These are phyloP conservation scores for Mechanitis messenoides DNA, from an alignment of 2,888 invertebrate species.

Conservation along the genomic window DNA sequence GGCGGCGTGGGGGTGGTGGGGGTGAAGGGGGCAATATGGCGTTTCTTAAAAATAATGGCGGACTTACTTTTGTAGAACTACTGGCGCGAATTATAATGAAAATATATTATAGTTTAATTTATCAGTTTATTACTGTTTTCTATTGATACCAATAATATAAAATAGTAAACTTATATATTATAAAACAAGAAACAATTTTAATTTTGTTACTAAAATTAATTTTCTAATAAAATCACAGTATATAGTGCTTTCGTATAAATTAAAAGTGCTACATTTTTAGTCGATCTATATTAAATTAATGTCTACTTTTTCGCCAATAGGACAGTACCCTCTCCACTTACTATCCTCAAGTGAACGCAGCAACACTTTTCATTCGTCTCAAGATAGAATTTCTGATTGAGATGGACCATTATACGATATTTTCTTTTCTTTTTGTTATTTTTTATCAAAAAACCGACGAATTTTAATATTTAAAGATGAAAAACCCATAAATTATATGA, in stretches of 20 bases:
- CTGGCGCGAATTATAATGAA: not conserved
- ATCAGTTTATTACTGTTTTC: not conserved
- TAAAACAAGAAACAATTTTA: too few relatives aligned
- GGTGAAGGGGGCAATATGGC: constrained; percentile 20
- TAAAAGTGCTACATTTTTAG: too few relatives aligned
- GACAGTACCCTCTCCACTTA: not conserved
- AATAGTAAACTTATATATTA: too few relatives aligned
- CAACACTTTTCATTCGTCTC: not conserved
- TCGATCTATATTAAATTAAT: not conserved
- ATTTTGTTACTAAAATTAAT: too few relatives aligned
- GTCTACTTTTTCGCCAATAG: not conserved
- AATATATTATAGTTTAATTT: not conserved
- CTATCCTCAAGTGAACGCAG: not conserved
- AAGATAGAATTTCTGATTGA: constrained; percentile 3
- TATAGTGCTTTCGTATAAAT: too few relatives aligned
- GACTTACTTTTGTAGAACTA: not conserved
- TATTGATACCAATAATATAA: too few relatives aligned
- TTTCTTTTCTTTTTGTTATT: not conserved
- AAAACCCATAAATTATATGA: too few relatives aligned
- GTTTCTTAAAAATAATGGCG: constrained; percentile 22
- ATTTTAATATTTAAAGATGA: too few relatives aligned
- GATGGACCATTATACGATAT: not conserved
- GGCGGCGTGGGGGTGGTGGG: constrained; percentile 55
- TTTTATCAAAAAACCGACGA: not conserved
- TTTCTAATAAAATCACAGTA: too few relatives aligned